phyloP scores from a whole-genome alignment of 1,140 invertebrate species.

The Ganaspis sp. region DNA sequence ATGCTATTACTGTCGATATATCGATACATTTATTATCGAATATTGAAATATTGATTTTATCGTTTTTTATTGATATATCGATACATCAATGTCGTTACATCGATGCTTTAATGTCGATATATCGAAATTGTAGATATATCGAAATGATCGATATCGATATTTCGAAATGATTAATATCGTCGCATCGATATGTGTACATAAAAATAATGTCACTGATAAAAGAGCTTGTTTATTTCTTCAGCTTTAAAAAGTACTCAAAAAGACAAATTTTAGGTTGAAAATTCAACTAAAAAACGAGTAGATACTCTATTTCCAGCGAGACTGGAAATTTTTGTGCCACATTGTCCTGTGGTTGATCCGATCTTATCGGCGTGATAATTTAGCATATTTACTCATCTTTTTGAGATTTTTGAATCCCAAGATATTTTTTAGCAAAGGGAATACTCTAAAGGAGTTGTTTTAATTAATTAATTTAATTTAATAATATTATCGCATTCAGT shows the following conservation, averaged over 20 bases:
- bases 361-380: constrained; percentile 22
- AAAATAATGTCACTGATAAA: no score
- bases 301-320: not conserved
- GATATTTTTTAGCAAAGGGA: not conserved
- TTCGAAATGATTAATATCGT: no score
- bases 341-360: constrained; percentile 7
- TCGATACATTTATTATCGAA: no score
- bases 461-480: constrained; percentile 4
- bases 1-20: no score
- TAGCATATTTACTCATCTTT: not conserved
- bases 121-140: no score
- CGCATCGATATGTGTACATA: no score
- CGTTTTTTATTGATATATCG: no score
- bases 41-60: no score
- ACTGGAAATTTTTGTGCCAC: not conserved
- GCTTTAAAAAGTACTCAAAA: not conserved
- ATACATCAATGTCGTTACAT: no score
- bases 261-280: not conserved
- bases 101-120: no score
- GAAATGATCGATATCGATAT: no score
- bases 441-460: not conserved
- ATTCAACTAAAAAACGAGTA: not conserved
- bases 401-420: constrained; percentile 9
- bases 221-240: not conserved
- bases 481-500: not conserved